Evolutionary conservation across 2,113 vertebrate species (phyloP), one percentile per base, ranked within the genome.

Genomic region (Myxocyprinus asiaticus): DNA sequence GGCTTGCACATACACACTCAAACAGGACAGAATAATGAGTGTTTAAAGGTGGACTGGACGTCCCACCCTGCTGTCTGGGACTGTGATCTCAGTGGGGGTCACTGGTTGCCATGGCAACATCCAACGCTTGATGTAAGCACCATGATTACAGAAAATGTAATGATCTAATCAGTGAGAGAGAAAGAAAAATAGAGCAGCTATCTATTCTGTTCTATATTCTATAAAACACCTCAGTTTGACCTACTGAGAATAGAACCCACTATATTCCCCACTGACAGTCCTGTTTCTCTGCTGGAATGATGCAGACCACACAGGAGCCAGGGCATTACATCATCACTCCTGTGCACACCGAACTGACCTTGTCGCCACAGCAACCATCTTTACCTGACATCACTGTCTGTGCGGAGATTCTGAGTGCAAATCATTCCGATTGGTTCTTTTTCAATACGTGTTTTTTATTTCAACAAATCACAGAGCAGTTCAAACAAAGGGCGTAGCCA

Each of bases 371-470:
- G 84, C 81, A 85, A 85, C 84, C 81, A 79, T 79, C 78, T 75
- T 81, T 72, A 85, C 84, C 84, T 85, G 81, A 81, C 84, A 85
- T 85, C 84, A 83, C 84, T 51, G 81, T 85, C 84, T 83, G 74
- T 73, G 63, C 14, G 64, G 73, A 69, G 64, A 80, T 58, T 77
- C 43, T 59, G 51, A 79, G 45, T 59, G 67, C 78, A 71, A 53
- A 55, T 56, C 51, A n/a, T 75, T 56, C 67, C 42, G 15, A 77
- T 47, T 62, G 22, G 65, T 33, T 45, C 45, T 33, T 50, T 22
- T n/a, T n/a, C n/a, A n/a, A n/a, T n/a, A n/a, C n/a, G n/a, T n/a
- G 6, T 62, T 14, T 17, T 64, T 64, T 64, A n/a, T 64, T 59
- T 81, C 9, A 75, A 6, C 72, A 63, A 75, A 75, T 75, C 72